These are phyloP conservation scores for human (Homo sapiens) DNA, from an alignment of 2,113 vertebrate genomes.

Conservation along the genomic window DNA sequence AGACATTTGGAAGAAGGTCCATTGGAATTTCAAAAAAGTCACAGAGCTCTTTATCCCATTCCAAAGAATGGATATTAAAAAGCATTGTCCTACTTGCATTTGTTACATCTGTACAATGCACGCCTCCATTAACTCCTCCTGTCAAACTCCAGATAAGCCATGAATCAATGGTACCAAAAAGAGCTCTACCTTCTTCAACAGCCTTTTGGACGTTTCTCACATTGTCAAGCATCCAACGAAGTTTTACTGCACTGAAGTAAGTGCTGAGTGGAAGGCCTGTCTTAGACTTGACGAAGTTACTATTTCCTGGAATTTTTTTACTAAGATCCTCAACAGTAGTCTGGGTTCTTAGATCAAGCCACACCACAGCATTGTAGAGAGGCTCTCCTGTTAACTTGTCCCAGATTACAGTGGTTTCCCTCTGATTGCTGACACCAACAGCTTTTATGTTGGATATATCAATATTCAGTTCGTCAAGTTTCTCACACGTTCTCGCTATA, in stretches of 20 bases:
- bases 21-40: slow-evolving; percentile 96
- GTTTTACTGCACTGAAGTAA: slow-evolving; percentile 97
- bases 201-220: slow-evolving; percentile 88
- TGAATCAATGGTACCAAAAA: slow-evolving; percentile 97
- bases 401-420: slow-evolving; percentile 96
- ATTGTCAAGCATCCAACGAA: slow-evolving; percentile 97
- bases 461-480: slow-evolving; percentile 88
- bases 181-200: slow-evolving; percentile 86
- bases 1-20: slow-evolving; percentile 92
- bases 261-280: slow-evolving; percentile 97
- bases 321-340: slow-evolving; percentile 93
- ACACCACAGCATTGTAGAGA: slow-evolving; percentile 94
- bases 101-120: slow-evolving; percentile 96
- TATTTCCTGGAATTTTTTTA: slow-evolving; percentile 90
- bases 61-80: slow-evolving; percentile 95
- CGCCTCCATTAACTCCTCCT: slow-evolving; percentile 90
- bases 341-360: slow-evolving; percentile 97
- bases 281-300: slow-evolving; percentile 94
- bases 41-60: slow-evolving; percentile 96
- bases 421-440: slow-evolving; percentile 95
- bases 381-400: slow-evolving; percentile 94
- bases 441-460: slow-evolving; percentile 92
- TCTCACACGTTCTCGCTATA: slow-evolving; percentile 93
- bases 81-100: slow-evolving; percentile 98
- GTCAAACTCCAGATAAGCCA: slow-evolving; percentile 99